Percentiles rank a stretch among this genome's conserved stretches.
These are phyloP conservation scores for Rhinopomastus cyanomelas DNA, from an alignment of 2,113 vertebrate species.

Conservation along the genomic window DNA sequence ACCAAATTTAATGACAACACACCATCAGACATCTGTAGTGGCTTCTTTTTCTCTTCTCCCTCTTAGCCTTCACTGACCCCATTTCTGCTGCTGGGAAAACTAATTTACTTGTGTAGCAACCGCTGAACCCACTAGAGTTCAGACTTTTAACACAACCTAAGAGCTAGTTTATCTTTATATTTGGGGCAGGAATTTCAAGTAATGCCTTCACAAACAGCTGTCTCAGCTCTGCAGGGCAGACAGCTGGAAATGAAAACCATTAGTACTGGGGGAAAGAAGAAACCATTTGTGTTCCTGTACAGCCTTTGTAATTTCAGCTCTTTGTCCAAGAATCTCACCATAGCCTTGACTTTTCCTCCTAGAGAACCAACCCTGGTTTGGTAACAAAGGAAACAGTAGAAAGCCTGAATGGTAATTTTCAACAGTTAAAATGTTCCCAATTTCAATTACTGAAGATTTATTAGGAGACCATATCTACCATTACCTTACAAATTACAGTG, in stretches of 20 bases:
- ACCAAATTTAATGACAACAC: not conserved
- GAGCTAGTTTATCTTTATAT: not conserved
- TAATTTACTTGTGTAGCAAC: not conserved
- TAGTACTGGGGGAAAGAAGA: not conserved
- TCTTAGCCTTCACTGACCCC: not conserved
- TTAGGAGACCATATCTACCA: not conserved
- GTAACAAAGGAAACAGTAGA: not conserved
- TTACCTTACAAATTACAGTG: not conserved
- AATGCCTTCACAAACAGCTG: not conserved
- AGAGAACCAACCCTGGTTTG: not conserved
- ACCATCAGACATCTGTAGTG: not conserved
- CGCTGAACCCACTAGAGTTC: not conserved
- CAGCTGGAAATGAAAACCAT: conserved; percentile 1
- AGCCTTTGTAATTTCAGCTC: not conserved
- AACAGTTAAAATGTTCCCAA: not conserved
- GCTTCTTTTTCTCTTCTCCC: not conserved
- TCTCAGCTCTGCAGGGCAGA: not conserved
- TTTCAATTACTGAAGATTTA: not conserved
- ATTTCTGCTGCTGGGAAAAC: conserved; percentile 3
- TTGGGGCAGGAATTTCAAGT: not conserved
- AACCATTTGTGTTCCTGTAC: not conserved
- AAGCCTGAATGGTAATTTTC: not conserved
- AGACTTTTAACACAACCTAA: not conserved
- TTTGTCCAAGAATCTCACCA: not conserved
- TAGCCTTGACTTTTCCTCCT: not conserved